Conservation (phyloP, 2,797 vertebrate species). For the Rhincodon typus region DNA sequence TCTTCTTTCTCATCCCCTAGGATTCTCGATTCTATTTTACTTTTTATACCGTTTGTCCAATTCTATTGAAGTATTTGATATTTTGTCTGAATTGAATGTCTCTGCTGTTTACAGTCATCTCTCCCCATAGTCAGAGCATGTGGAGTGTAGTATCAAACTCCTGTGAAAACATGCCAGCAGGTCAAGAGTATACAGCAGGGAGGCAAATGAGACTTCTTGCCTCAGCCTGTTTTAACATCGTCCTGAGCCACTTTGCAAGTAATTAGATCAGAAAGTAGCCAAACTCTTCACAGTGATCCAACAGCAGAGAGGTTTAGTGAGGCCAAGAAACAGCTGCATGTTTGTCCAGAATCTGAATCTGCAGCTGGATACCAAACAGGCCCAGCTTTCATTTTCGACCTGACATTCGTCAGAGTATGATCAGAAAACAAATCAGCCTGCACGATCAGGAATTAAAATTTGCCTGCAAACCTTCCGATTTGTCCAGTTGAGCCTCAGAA, state of each 20-base stretch:
- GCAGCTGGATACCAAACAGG: background rate
- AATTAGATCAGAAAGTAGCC: background rate
- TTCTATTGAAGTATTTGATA: background rate
- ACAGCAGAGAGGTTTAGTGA: background rate
- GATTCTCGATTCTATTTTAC: background rate
- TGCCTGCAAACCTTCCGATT: background rate
- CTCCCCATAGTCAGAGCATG: background rate
- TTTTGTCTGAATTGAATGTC: background rate
- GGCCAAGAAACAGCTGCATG: background rate
- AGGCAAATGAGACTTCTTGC: background rate
- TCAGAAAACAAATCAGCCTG: background rate
- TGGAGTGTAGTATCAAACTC: background rate
- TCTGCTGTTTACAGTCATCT: background rate
- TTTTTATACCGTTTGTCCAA: background rate
- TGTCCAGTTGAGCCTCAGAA: background rate
- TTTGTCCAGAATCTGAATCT: background rate
- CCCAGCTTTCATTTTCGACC: background rate
- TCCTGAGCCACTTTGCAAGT: background rate
- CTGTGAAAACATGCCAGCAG: background rate
- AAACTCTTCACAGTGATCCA: background rate
- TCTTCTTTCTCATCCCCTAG: background rate
- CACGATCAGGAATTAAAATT: background rate
- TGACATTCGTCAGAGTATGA: background rate
- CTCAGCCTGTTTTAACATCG: background rate
- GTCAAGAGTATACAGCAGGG: background rate